Evolutionary conservation across 2,113 vertebrate genomes (phyloP), one percentile per base, ranked within the genome.

Genomic region (Phalacrocorax aristotelis): DNA sequence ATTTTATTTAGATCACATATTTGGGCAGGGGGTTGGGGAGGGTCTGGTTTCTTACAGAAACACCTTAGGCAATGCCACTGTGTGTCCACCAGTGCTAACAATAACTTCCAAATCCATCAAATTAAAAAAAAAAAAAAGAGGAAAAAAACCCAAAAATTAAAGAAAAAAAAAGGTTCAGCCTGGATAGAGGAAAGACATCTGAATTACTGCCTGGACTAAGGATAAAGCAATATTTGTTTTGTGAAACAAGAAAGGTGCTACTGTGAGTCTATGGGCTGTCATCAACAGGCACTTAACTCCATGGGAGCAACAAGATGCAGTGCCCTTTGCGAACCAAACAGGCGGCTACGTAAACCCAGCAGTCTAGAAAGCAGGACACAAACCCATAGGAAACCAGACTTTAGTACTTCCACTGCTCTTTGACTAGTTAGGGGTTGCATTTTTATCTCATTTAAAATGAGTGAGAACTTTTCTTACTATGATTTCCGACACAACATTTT

Each of bases 11-110:
- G 36, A 61, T 42, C 10, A 57, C 8, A 52, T 2, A 29, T 62
- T 65, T n/a, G 5, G 13, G 16, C 42, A 42, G 42, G 9, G 3
- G 1, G 4, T 13, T 20, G 11, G 3, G 13, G 11, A 71, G 3
- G 15, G 12, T n/a, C 5, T 61, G 3, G 0, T 65, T 89, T 65
- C 32, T 65, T 82, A 70, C 9, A 48, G 27, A 81, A 91, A 36
- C 10, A 65, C 3, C 16, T 40, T 46, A 27, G 14, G 15, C 11
- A 57, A 29, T 51, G 51, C 5, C 18, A 46, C 6, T 69, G 7
- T 36, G 19, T 74, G 22, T 62, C 48, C 14, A 42, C 36, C 29
- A 48, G 1, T 18, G 27, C 1, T 68, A 80, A 61, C 1, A 82
- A 18, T 25, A 64, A 29, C 16, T 65, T 85, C 38, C 8, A 29